Evolutionary conservation across 2,888 invertebrate species (phyloP), one percentile per base, ranked within the genome.

Genomic region (Ormia ochracea): DNA sequence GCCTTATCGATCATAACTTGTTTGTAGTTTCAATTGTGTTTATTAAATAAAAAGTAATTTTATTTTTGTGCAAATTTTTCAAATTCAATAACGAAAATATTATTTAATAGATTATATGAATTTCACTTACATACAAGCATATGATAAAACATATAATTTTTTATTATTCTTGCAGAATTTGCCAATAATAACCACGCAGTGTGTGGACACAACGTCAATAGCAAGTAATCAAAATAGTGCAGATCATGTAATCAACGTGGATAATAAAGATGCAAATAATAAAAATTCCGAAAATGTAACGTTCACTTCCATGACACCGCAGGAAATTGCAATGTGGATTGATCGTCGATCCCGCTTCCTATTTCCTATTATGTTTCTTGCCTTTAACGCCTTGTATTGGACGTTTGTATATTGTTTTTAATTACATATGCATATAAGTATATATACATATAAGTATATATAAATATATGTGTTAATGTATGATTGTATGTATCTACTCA

Each of bases 251-350:
- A 83, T 87, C 28, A 84, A 87, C 36, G 83, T 86, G 6, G 87
- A 88, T 9, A 83, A 84, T 19, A 86, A 84, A 41, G 61, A 61
- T 63, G 23, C 52, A 19, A 76, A 54, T 56, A 84, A 83, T 58
- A 61, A 66, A 26, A 84, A 83, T 23, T 69, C 41, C 6, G 86
- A 85, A 58, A 84, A 85, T 50, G 69, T 81, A 14, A 88, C 87
- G n/a, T 87, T 87, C 63, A 87, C 87, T 50, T 88, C 87, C 73
- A 87, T 87, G 87, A 88, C 87, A 31, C 87, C 87, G 21, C 87
- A 87, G 72, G 87, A 87, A 78, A 87, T 87, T 65, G 88, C 87
- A 76, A 87, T 87, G 87, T 87, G 87, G 87, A 87, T 87, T 45
- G 87, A 87, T 73, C 79, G 88, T 31, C 83, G 87, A 6, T 85